Evolutionary conservation across 1,140 invertebrate genomes (phyloP), one percentile per base, ranked within the genome.

Genomic region (Cydia splendana): DNA sequence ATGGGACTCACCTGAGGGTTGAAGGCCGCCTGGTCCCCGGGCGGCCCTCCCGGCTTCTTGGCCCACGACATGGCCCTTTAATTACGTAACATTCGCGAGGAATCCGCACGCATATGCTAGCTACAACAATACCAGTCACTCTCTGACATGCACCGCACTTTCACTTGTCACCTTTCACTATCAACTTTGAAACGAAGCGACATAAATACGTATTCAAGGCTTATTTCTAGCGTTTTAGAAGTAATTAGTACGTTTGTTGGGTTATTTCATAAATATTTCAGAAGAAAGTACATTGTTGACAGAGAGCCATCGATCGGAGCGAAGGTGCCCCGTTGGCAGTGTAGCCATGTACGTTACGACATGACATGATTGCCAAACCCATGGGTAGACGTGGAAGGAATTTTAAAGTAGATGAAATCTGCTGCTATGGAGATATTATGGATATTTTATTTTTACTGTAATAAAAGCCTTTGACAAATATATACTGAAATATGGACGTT

Each of bases 251-350:
- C 76, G n/a, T 42, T 78, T 75, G 78, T 69, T 65, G 65, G 80
- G 81, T 76, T 82, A 84, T 84, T 83, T 85, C 78, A 80, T 80
- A 82, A 82, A 82, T 84, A 84, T 83, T 88, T 89, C 79, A 81
- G 80, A 81, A 85, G 85, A 87, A 86, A 79, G 28, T 67, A 67
- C 65, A 77, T 84, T 87, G 82, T 91, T 92, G 91, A 93, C 90
- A 91, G 88, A 82, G 88, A 84, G 82, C 88, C 88, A 93, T 93
- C 91, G 92, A 93, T 93, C 91, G 91, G 89, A 93, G 91, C 91
- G 91, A 89, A 93, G 91, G 89, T 93, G 92, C 92, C 92, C 87
- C 88, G 92, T 93, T 93, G 92, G 92, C 91, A 91, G 89, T 91
- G 87, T 89, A 76, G 88, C 87, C 87, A 91, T 76, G 69, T 82